These are phyloP conservation scores for Anas platyrhynchos DNA, from an alignment of 2,113 vertebrate species.

Conservation along the genomic window DNA sequence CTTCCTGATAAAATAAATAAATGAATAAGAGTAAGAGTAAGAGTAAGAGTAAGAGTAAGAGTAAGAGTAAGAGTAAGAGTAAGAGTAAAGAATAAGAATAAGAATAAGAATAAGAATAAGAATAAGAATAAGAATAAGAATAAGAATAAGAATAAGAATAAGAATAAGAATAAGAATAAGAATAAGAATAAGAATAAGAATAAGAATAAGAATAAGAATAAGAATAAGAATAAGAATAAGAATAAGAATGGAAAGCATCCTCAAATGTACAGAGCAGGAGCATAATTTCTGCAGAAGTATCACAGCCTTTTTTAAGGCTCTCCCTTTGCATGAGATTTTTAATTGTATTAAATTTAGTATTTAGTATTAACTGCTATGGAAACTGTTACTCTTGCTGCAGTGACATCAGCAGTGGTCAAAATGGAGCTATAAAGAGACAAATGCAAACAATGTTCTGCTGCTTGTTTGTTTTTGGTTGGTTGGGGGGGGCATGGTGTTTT, in stretches of 20 bases:
- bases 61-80: no score
- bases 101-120: background rate
- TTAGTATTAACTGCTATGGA: slow-evolving; percentile 40
- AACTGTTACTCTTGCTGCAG: background rate
- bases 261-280: accelerated
- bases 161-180: background rate
- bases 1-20: background rate
- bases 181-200: no score
- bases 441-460: background rate
- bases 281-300: background rate
- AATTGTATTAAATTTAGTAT: background rate
- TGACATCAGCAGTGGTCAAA: background rate
- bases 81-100: no score
- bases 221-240: no score
- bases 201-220: background rate
- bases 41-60: no score
- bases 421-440: background rate
- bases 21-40: background rate
- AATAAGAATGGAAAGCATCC: background rate
- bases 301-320: background rate
- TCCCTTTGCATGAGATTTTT: background rate
- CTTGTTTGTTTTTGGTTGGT: accelerated
- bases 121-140: background rate
- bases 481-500: background rate
- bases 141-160: no score